Evolutionary conservation across 2,113 vertebrate genomes (phyloP).

Genomic region (Aythya baeri): DNA sequence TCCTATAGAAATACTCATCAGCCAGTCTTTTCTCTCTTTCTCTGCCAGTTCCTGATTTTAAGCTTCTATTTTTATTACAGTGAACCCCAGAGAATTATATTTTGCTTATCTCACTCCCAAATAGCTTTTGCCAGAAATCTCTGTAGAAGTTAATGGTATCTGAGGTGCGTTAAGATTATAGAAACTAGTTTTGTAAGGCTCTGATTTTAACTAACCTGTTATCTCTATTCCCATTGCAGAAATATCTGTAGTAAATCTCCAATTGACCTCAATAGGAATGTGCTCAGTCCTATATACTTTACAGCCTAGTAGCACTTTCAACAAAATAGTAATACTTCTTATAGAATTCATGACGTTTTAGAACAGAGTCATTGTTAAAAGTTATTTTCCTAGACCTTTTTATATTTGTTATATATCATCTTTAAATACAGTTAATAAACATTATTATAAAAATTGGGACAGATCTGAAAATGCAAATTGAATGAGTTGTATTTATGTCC

Average conservation of each 20-base stretch:
- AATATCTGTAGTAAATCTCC: neutral
- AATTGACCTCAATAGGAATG: neutral
- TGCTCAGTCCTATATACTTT: neutral
- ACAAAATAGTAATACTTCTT: accelerated
- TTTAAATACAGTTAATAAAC: neutral
- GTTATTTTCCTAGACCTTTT: neutral
- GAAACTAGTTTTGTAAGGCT: neutral
- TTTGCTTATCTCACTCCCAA: neutral
- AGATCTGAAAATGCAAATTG: neutral
- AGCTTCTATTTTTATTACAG: neutral
- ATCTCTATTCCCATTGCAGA: neutral
- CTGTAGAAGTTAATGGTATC: neutral
- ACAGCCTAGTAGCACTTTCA: neutral
- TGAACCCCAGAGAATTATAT: neutral
- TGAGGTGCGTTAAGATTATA: neutral
- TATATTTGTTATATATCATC: neutral
- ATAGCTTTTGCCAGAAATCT: neutral
- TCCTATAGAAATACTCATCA: neutral
- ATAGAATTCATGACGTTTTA: neutral
- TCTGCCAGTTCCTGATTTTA: neutral
- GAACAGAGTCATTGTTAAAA: neutral
- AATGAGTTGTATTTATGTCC: neutral
- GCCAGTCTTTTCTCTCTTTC: neutral
- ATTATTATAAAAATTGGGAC: neutral
- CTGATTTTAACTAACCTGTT: neutral